phyloP scores from a whole-genome alignment of 2,888 invertebrate genomes.

The Acanthosepion pharaonis region DNA sequence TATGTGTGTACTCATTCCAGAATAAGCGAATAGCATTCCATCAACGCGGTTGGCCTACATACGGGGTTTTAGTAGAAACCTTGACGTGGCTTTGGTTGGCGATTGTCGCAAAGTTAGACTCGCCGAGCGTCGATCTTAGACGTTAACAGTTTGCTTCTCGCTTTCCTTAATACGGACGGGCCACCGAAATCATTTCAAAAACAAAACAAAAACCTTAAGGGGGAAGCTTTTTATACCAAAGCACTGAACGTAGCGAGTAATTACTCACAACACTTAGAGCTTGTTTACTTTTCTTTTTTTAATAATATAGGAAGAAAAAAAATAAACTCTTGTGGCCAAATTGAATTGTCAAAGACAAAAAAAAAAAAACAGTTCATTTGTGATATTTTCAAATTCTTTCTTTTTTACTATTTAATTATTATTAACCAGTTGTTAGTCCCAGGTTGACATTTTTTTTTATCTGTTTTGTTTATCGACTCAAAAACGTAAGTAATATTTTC shows the following conservation, averaged over 20 bases:
- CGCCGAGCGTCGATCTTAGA: not conserved
- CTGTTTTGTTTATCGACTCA: not conserved
- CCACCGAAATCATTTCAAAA: not conserved
- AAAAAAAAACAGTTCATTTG: too few species aligned
- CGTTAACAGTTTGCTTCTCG: not conserved
- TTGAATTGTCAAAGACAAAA: not conserved
- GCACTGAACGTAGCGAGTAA: not conserved
- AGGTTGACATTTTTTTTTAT: not conserved
- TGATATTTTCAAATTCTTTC: not conserved
- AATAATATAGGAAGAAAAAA: not conserved
- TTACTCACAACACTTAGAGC: not conserved
- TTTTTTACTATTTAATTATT: not conserved
- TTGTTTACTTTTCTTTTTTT: not conserved
- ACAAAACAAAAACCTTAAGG: not conserved
- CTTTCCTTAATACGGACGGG: too few species aligned
- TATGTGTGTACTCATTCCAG: not conserved
- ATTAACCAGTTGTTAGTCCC: not conserved
- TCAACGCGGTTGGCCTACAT: not conserved
- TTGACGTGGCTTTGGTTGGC: constrained; percentile 7
- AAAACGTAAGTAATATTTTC: not conserved
- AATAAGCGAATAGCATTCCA: not conserved
- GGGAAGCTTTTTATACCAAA: not conserved
- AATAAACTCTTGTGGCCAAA: not conserved
- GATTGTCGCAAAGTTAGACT: not conserved
- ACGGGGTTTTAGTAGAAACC: not conserved